A percentile compares a stretch with the other conserved stretches of the same genome.
phyloP scores from a whole-genome alignment of 2,888 invertebrate genomes.

The Drosophila kokeensis region DNA sequence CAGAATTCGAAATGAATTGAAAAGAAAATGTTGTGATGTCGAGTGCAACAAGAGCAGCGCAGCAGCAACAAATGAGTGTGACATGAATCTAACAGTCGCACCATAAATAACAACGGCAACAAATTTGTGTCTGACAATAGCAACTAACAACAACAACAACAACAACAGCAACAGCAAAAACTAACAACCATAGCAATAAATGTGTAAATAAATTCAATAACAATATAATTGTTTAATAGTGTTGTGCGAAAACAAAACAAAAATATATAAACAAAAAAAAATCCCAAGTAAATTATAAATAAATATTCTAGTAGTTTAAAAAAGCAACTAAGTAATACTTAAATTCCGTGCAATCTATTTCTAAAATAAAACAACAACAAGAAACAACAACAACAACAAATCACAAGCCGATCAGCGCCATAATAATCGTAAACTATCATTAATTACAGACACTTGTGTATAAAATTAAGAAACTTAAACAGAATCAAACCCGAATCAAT shows the following conservation, averaged over 20 bases:
- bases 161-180: slow-evolving; percentile 28
- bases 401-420: slow-evolving; percentile 44
- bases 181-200: slow-evolving; percentile 46
- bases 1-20: slow-evolving; percentile 32
- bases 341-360: slow-evolving; percentile 80
- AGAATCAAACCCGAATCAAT: slow-evolving; percentile 19
- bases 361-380: slow-evolving; percentile 69
- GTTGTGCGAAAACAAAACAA: slow-evolving; percentile 52
- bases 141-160: slow-evolving; percentile 31
- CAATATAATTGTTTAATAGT: slow-evolving; percentile 78
- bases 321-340: slow-evolving; percentile 63
- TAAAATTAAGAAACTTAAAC: slow-evolving; percentile 9
- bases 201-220: slow-evolving; percentile 72
- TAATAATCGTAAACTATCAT: slow-evolving; percentile 42
- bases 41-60: slow-evolving; percentile 29
- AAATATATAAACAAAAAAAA: slow-evolving; percentile 18
- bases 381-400: slow-evolving; percentile 47
- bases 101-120: slow-evolving; percentile 33
- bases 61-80: slow-evolving; percentile 34
- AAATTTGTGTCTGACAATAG: slow-evolving; percentile 29
- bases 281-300: slow-evolving; percentile 58
- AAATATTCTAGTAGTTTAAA: slow-evolving; percentile 65
- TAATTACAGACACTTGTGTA: slow-evolving; percentile 23
- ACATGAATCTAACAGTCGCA: slow-evolving; percentile 29
- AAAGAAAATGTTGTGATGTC: slow-evolving; percentile 57